Base-by-base conservation (phyloP, 2,113 vertebrate species). In the Gavia stellata region DNA sequence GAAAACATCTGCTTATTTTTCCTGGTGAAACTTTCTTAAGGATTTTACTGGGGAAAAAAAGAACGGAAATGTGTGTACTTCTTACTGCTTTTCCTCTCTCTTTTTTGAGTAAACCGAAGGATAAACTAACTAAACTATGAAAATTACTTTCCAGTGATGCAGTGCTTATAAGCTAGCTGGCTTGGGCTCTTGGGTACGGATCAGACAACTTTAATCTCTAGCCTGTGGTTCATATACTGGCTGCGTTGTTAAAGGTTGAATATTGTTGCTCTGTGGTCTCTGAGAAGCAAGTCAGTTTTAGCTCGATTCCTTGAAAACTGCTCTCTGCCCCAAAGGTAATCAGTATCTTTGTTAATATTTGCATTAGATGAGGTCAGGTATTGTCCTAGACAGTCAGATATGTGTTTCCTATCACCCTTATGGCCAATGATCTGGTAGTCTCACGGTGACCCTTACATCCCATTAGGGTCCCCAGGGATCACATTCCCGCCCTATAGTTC, bases 391-490 rank as follows among this genome's bases (percentile, higher is more conserved):
- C 40, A 17, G 26, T 38, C 44, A 59, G 49, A 16, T 65, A 12
- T 29, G 28, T 56, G 19, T 78, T 86, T 49, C 33, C 25, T 58
- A 0, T 70, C 55, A 38, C n/a, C 7, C 3, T 38, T 38, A n/a
- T 26, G n/a, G 40, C n/a, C 25, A 31, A 10, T 1, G 7, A 17
- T 63, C 33, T 36, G n/a, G 25, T 45, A 45, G 33, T n/a, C 66
- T 83, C 20, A 38, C 0, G 0, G 31, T 67, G 50, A 67, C 24
- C 19, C 42, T 45, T 55, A 7, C 4, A 6, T 70, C 7, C 28
- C 31, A 6, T 44, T 53, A 34, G 7, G 8, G 12, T 81, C 33
- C 72, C 29, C 38, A 71, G 19, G 38, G 7, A 24, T 47, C 10
- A 1, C 2, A 0, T 66, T 78, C 75, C 21, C 38, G 66, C 12